Base-by-base conservation (phyloP, 1,140 invertebrate species). In the Protaetia brevitarsis region DNA sequence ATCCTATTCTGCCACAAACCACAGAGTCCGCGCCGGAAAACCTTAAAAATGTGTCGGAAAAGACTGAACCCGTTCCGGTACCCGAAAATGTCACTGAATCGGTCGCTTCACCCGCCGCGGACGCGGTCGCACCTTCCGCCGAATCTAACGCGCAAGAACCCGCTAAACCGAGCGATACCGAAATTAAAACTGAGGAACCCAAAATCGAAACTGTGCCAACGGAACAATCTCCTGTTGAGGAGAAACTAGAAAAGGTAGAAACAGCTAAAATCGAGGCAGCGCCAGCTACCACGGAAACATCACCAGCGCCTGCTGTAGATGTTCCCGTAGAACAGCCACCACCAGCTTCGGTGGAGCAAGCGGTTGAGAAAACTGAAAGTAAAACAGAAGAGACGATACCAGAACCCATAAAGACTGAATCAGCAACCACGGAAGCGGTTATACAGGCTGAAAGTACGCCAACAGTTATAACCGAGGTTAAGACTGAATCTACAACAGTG, bases 11-110 rank as follows among this genome's bases (percentile, higher is more conserved):
- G 30, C 67, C 58, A 31, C 23, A 23, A 30, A 13, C 57, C 34
- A 30, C 37, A 45, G 64, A 63, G 61, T 28, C 31, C 34, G 34
- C 31, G 11, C 61, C 61, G 26, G 23, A 37, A 63, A 27, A 36
- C 11, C 30, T 1, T 30, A 28, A 64, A 56, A 56, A 26, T 10
- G 4, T n/a, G n/a, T n/a, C 61, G 37, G 16, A 37, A 63, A 27
- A 36, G 16, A 57, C 1, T 30, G 41, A 64, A 56, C 26, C 37
- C 8, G 4, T n/a, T 16, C n/a, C 61, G 37, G 16, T 21, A 11
- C 30, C 31, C 13, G 61, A 63, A 45, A 63, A 63, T 21, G 29
- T 59, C 10, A 19, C 13, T 8, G 26, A 28, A 29, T 29, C 26
- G 16, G 4, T 3, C 10, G 10, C 57, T 28, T 28, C 57, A 31